Percentiles rank a stretch among this genome's conserved stretches.
Conservation (phyloP, 2,113 vertebrate genomes). For the Podarcis cretensis region DNA sequence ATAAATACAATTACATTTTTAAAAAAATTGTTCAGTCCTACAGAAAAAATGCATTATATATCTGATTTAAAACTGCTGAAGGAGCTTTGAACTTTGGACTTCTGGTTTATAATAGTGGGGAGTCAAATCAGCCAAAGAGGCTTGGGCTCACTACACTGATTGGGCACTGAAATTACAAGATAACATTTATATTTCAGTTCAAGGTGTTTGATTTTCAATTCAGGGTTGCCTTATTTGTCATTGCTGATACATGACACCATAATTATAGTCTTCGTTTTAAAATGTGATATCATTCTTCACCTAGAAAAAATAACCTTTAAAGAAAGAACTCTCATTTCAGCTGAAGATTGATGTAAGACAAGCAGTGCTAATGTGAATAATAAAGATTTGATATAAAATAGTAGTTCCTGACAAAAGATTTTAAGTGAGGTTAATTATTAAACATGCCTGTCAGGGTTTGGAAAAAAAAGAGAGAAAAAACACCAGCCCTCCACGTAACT, state of each 20-base stretch:
- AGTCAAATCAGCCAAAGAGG: slow-evolving; percentile 18
- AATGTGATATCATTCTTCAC: slow-evolving; percentile 59
- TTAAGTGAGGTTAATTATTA: slow-evolving; percentile 44
- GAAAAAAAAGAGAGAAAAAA: neutral
- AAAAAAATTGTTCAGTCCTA: neutral
- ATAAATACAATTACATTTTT: too few species aligned
- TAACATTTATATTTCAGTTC: slow-evolving; percentile 42
- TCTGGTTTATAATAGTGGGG: slow-evolving; percentile 47
- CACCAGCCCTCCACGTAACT: slow-evolving; percentile 21
- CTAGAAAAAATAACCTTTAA: slow-evolving; percentile 62
- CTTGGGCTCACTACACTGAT: slow-evolving; percentile 41
- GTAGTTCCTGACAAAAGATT: slow-evolving; percentile 38
- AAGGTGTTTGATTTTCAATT: slow-evolving; percentile 49
- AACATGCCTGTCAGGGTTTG: slow-evolving; percentile 44
- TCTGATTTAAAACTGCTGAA: slow-evolving; percentile 4
- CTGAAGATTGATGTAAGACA: slow-evolving; percentile 51
- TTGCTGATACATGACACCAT: slow-evolving; percentile 55
- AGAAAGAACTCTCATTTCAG: slow-evolving; percentile 60
- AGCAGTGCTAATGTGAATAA: slow-evolving; percentile 55
- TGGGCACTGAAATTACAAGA: slow-evolving; percentile 51
- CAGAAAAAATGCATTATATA: neutral
- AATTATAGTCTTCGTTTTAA: slow-evolving; percentile 64
- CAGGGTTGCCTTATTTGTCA: slow-evolving; percentile 53
- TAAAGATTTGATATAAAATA: slow-evolving; percentile 49
- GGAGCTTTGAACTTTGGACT: slow-evolving; percentile 29